Percentiles rank a stretch among this genome's conserved stretches.
These are phyloP conservation scores for Esperia sulphurella DNA, from an alignment of 2,888 invertebrate genomes.

Conservation along the genomic window DNA sequence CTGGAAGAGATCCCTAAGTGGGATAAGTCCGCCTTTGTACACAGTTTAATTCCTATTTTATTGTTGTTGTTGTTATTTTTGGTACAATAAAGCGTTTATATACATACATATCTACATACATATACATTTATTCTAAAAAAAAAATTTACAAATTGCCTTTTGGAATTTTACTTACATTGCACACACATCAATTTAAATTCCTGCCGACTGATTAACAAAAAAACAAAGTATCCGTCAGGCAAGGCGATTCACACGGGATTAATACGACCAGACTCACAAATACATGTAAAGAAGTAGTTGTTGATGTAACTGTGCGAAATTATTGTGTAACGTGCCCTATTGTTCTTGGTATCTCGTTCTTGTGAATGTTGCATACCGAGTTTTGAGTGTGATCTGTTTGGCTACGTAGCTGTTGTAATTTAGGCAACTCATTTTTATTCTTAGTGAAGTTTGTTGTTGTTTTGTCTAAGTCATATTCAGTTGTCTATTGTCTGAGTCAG, in stretches of 20 bases:
- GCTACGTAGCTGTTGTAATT: background rate
- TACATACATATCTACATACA: no score
- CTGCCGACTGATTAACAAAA: constrained; percentile 15
- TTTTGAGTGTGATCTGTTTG: constrained; percentile 2
- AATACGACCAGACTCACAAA: background rate
- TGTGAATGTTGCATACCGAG: constrained; percentile 1
- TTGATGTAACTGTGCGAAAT: constrained; percentile 31
- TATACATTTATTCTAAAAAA: no score
- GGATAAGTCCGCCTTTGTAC: no score
- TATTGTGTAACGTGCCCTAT: constrained; percentile 23
- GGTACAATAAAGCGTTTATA: no score
- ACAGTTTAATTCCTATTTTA: no score
- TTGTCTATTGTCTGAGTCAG: no score
- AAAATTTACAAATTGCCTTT: no score
- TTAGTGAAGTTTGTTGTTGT: no score
- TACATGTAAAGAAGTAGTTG: constrained; percentile 1
- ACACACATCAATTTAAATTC: background rate
- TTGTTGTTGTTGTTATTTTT: no score
- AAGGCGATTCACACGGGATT: constrained; percentile 23
- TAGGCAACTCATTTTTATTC: no score
- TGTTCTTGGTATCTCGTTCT: background rate
- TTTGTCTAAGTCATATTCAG: background rate
- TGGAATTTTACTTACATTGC: no score
- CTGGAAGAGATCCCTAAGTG: no score
- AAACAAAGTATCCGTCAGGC: constrained; percentile 12